Base-by-base conservation (phyloP, 1,140 invertebrate species). In the Drosophila tropicalis region DNA sequence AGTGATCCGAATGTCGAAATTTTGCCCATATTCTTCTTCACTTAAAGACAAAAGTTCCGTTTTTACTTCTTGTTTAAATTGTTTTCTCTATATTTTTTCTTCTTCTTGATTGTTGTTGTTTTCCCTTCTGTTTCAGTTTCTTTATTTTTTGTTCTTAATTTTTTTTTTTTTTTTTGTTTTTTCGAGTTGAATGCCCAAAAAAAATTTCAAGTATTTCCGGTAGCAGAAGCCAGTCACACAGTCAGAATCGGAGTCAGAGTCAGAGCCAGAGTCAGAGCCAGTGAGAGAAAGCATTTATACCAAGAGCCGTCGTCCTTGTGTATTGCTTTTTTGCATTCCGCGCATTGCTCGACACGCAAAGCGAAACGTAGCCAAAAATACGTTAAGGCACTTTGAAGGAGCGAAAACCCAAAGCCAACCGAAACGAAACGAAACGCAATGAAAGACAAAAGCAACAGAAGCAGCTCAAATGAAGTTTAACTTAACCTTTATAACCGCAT, bases 311-410 rank as follows among this genome's bases (percentile, higher is more conserved):
- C 57, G 58, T 67, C 62, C 56, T 54, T 69, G 25, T 72, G 74
- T 44, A 51, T 72, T 77, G 84, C 77, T 78, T 80, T 81, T 89
- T 83, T 78, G 85, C 84, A 89, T 89, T 89, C 84, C 77, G 61
- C 73, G 72, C 67, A 78, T 78, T 80, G 58, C 65, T 70, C 72
- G 55, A 64, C 70, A 68, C 51, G 67, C 63, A 82, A 76, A 62
- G 44, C 56, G 62, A 66, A 70, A 70, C 63, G 58, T 54, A 44
- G 44, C 44, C 44, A 51, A 51, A 51, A 51, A 51, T 51, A 51
- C 44, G 44, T 22, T 51, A 12, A 51, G 17, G 44, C 17, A 51
- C 44, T 51, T 51, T 51, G 17, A 51, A 51, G 44, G 66, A 76
- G 76, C 65, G 65, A 32, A 70, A 78, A 55, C 62, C 63, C 40